Evolutionary conservation across 2,113 vertebrate species (phyloP).

Genomic region (Phylloscopus trochilus): DNA sequence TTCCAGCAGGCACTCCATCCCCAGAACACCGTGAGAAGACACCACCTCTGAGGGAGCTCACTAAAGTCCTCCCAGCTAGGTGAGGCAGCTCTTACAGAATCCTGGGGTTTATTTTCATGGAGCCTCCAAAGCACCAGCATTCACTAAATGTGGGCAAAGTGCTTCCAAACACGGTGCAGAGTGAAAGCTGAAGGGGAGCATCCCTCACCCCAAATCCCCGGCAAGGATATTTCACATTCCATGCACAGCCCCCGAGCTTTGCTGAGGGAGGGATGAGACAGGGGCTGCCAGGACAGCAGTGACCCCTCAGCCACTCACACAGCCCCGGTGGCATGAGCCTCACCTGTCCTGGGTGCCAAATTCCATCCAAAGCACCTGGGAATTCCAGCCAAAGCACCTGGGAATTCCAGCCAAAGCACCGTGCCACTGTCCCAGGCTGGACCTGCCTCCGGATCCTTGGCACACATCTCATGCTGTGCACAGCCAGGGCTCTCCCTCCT

Average conservation of each 20-base stretch:
- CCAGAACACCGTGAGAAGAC: not conserved
- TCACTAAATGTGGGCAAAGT: not conserved
- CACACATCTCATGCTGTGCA: not conserved
- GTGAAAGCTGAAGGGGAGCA: not conserved
- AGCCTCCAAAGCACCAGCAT: not conserved
- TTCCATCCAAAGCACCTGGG: not conserved
- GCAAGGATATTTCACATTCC: not conserved
- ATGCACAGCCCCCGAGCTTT: not conserved
- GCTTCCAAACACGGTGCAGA: not conserved
- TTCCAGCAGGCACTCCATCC: not conserved
- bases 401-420: not conserved
- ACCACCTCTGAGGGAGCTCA: not conserved
- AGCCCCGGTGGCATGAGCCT: rapidly evolving
- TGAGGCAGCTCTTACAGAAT: not conserved
- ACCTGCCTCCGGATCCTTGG: not conserved
- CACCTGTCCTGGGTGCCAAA: not conserved
- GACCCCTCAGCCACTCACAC: not conserved
- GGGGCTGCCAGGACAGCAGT: not conserved
- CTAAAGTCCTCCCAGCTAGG: not conserved
- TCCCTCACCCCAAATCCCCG: not conserved
- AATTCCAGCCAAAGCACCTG: not conserved
- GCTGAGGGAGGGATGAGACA: not conserved
- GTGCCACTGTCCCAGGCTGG: rapidly evolving
- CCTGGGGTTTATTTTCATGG: not conserved
- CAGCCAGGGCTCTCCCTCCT: not conserved